Evolutionary conservation across 2,888 invertebrate genomes (phyloP), one percentile per base, ranked within the genome.

Genomic region (Diarsia dahlii): DNA sequence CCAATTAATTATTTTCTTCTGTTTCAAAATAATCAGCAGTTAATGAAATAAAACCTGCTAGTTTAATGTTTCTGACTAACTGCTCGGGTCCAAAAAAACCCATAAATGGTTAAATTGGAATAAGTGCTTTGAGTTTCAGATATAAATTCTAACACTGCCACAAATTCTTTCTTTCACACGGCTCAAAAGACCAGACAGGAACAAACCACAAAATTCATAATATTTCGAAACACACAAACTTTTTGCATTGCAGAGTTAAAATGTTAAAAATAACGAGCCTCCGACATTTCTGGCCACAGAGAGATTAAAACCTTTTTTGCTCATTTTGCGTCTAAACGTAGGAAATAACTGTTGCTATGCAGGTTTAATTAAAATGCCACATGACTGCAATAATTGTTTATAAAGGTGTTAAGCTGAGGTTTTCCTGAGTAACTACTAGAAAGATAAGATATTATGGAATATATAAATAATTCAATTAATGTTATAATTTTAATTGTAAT

Each of bases 231-330:
- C 76, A 80, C 72, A 63, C 80, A 54, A 80, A 84, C 84, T 86
- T 86, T 86, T 74, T 52, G 65, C 65, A 82, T 84, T 12, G 64
- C 80, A 45, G 72, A 78, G 73, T 78, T 78, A 64, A 70, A 78
- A 78, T 78, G 48, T 60, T 75, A 64, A 86, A 86, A 80, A 86
- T 76, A 84, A 84, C 80, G 71, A 84, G 68, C 65, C 67, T 52
- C 68, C 48, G 54, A 76, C 60, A 77, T 85, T 76, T 70, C 65
- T 74, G 64, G 62, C 56, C 63, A 60, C 74, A 71, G 50, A 68
- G 50, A 76, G 62, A 78, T 81, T 78, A 79, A 79, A 82, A 48
- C 71, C 63, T 71, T 76, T 82, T 84, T 81, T 84, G 67, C 60
- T 46, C n/a, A 67, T 74, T 67, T 76, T 77, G 39, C 64, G 52